Evolutionary conservation across 2,888 invertebrate species (phyloP), one percentile per base, ranked within the genome.

Genomic region (Morpho achilles): DNA sequence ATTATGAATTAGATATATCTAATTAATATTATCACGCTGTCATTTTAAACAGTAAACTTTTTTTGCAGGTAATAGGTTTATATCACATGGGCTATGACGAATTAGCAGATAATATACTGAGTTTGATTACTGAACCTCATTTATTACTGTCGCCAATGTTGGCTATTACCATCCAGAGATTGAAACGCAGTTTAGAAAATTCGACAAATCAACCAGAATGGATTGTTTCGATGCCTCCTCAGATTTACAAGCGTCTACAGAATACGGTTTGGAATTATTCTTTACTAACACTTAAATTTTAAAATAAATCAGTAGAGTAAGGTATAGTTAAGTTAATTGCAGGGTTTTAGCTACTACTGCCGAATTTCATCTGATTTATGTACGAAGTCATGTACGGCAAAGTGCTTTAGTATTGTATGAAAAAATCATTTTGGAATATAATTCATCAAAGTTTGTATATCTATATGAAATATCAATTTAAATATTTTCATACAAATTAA

Each of bases 141-240:
- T 83, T 92, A 48, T 79, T 98, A 59, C 94, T 96, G 8, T 89
- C 92, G 1, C 93, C 95, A 64, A 86, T 98, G 60, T 81, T 98
- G 39, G 93, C 94, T 39, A 93, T 98, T 56, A 96, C 95, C n/a
- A 96, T 96, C 7, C 94, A 95, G 75, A 92, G 98, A 65, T 82
- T 98, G 61, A 93, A 94, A 77, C 91, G 94, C 50, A 93, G 91
- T 94, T 69, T 92, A 87, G 68, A 92, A 84, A 69, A 92, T 93
- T 61, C 93, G 80, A 64, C 84, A 87, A 75, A 91, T 92, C 69
- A 93, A 92, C 67, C 93, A 89, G 77, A 94, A 93, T 87, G 88
- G 85, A 92, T 97, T 49, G 94, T 96, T 1, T 93, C 95, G 7
- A 92, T 97, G 64, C 95, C 95, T 60, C 95, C 97, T 5, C 91